Conservation (phyloP, 2,797 vertebrate species). For the Kryptopterus vitreolus region DNA sequence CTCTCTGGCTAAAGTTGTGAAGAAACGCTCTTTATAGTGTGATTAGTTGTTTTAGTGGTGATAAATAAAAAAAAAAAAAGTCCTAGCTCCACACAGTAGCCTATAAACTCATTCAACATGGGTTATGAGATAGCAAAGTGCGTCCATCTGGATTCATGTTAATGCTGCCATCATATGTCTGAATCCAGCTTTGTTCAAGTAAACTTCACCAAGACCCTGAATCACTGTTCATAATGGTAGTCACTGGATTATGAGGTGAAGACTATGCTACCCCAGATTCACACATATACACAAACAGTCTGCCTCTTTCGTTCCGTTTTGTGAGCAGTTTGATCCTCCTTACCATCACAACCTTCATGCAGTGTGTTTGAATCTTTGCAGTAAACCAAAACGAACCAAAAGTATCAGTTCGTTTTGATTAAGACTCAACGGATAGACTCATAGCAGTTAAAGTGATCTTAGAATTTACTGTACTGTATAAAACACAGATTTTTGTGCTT, state of each 20-base stretch:
- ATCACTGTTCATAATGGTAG: background rate
- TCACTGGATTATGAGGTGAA: background rate
- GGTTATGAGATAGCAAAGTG: background rate
- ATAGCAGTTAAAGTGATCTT: background rate
- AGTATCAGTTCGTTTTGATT: background rate
- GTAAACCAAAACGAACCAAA: background rate
- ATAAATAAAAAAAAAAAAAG: background rate
- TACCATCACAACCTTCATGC: background rate
- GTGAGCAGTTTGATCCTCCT: background rate
- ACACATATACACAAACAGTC: background rate
- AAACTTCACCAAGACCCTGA: background rate
- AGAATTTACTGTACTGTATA: background rate
- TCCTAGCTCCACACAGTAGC: background rate
- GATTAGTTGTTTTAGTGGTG: background rate
- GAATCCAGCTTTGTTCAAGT: background rate
- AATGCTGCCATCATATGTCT: background rate
- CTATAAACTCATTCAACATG: background rate
- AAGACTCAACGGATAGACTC: background rate
- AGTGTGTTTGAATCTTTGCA: background rate
- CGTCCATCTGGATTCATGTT: background rate
- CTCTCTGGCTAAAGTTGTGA: background rate
- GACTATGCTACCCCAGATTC: background rate
- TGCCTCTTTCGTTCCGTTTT: background rate
- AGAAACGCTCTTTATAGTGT: background rate
- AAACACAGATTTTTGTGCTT: background rate